These are phyloP conservation scores for Phataginus tricuspis DNA, from an alignment of 2,797 vertebrate genomes.

Conservation along the genomic window DNA sequence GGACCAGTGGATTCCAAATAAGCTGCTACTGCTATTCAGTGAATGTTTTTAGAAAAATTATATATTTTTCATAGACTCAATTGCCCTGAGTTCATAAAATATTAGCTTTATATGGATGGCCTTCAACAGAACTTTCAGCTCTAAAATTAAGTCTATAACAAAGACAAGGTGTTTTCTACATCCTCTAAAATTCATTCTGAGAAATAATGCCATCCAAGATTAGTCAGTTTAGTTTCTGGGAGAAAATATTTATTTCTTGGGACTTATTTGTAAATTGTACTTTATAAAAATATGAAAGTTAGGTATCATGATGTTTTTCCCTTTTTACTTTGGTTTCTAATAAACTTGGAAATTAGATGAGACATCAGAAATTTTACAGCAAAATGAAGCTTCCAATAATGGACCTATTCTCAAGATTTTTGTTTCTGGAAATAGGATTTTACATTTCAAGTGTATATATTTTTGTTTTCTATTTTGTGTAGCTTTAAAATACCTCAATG, in stretches of 20 bases:
- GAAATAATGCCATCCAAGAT: not conserved
- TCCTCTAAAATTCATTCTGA: not conserved
- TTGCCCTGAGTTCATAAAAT: not conserved
- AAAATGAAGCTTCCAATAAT: not conserved
- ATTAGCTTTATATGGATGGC: not conserved
- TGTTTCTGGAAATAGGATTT: not conserved
- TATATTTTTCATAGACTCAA: not conserved
- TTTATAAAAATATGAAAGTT: constrained; percentile 32
- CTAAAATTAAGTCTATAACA: not conserved
- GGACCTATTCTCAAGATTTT: not conserved
- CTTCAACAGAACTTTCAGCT: not conserved
- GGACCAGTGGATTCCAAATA: not conserved
- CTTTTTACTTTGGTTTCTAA: not conserved
- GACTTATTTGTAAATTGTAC: constrained; percentile 47
- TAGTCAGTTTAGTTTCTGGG: not conserved
- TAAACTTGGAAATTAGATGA: constrained; percentile 23
- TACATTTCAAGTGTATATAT: not conserved
- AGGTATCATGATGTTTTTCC: not conserved
- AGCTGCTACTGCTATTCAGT: not conserved
- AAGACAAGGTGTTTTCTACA: not conserved
- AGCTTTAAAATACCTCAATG: not conserved
- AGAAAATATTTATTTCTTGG: not conserved
- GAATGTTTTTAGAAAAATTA: not conserved
- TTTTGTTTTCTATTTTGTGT: not conserved
- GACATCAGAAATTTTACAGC: not conserved